Base-by-base conservation (phyloP, 2,888 invertebrate genomes). In the Arrhopalites spinosus region DNA sequence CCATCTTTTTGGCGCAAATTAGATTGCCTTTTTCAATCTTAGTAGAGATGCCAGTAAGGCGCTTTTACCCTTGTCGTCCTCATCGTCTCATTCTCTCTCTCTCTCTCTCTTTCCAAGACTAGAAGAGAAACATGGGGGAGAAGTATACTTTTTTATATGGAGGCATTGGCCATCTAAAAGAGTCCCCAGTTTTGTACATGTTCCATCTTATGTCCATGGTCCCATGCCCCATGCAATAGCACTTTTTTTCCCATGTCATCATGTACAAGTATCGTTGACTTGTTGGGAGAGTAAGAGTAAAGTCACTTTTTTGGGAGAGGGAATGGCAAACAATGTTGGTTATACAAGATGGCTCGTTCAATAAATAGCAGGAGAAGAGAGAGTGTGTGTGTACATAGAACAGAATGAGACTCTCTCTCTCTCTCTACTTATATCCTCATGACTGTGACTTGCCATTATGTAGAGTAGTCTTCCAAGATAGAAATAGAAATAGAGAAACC, bases 1-100 rank as follows among this genome's bases (percentile, higher is more conserved):
- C 50, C 68, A 45, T 72, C 36, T 68, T 50, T 64, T 47, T 53
- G 45, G 68, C 69, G 47, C 68, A 59, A 74, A 74, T 74, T 74
- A 74, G 74, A 74, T 74, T 74, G 74, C 59, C 74, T 74, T 74
- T 74, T 74, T 74, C 74, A 74, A 74, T 74, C 74, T 68, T 68
- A 74, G 74, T 43, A 29, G 67, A 53, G 68, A 68, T 74, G 74
- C 59, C 68, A 74, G 67, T n/a, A 74, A 74, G 74, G 23, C 59
- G 61, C 67, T 68, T 67, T 45, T 61, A 68, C 68, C 56, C 68
- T 59, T 64, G 8, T 70, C 30, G 20, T 43, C 43, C 43, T 36
- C 66, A n/a, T 43, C 43, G 15, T 67, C 66, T 67, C 66, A 36
- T 43, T 64, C 36, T 67, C 23, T 45, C 1, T 25, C 23, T 63